Evolutionary conservation across 2,797 vertebrate genomes (phyloP).

Genomic region (Iguana delicatissima): DNA sequence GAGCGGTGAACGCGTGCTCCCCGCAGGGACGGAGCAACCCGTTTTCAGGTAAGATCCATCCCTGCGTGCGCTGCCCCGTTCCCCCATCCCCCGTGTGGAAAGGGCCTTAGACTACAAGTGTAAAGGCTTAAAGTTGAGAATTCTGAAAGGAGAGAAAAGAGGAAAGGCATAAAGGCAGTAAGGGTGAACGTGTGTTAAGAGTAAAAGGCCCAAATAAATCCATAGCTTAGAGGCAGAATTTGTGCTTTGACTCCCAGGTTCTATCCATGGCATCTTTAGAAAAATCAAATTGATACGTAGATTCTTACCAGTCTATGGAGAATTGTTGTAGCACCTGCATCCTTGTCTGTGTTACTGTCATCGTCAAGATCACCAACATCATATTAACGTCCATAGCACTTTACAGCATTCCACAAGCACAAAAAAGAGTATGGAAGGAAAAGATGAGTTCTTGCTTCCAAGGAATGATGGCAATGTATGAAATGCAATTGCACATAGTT

Average conservation of each 20-base stretch:
- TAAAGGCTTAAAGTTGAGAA: neutral
- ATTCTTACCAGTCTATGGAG: neutral
- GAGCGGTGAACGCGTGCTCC: too few relatives aligned
- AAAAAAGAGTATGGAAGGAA: too few relatives aligned
- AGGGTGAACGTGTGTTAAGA: neutral
- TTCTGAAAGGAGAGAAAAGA: neutral
- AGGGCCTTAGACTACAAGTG: neutral
- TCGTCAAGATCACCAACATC: neutral
- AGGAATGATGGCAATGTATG: neutral
- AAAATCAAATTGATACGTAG: neutral
- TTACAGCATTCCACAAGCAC: neutral
- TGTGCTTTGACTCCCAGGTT: neutral
- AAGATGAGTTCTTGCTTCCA: neutral
- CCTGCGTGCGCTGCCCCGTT: too few relatives aligned
- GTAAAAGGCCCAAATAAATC: too few relatives aligned
- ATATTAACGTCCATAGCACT: neutral
- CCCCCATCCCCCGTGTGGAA: too few relatives aligned
- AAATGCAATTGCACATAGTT: neutral
- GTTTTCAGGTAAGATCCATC: too few relatives aligned
- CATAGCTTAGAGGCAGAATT: neutral
- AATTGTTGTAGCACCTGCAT: neutral
- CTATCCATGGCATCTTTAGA: neutral
- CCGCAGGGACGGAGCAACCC: too few relatives aligned
- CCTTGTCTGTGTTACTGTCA: neutral
- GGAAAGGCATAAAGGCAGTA: neutral